Evolutionary conservation across 2,113 vertebrate genomes (phyloP).

Genomic region (Typhlomys cinereus): DNA sequence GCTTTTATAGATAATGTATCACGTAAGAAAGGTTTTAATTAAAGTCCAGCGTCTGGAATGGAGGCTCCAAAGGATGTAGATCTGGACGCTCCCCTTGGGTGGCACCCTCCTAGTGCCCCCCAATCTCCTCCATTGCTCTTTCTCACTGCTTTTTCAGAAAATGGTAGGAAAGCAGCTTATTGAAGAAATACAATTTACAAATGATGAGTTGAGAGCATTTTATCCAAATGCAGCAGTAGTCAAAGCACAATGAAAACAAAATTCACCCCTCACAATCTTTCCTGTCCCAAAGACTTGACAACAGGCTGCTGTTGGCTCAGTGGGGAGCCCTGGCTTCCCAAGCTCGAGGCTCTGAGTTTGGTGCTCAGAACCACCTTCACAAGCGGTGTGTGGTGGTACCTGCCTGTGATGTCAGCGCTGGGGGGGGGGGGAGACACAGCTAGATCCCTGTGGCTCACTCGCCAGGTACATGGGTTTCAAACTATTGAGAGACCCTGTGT

Average conservation of each 20-base stretch:
- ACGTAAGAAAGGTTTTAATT: slow-evolving; percentile 73
- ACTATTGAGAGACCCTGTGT: no score
- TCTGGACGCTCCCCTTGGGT: background rate
- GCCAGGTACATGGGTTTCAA: no score
- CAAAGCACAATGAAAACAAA: slow-evolving; percentile 15
- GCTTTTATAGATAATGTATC: slow-evolving; percentile 67
- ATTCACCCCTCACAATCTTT: background rate
- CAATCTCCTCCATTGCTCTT: no score
- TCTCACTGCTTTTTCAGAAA: background rate
- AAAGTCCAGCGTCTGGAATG: slow-evolving; percentile 26
- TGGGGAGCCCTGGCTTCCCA: no score
- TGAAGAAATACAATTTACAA: background rate
- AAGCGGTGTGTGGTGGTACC: no score
- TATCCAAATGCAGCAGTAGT: background rate
- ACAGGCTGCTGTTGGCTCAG: no score
- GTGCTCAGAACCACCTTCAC: no score
- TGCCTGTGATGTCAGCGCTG: no score
- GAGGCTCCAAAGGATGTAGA: background rate
- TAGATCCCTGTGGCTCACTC: no score
- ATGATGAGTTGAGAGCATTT: background rate
- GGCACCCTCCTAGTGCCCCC: fast-evolving
- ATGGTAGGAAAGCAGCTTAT: background rate
- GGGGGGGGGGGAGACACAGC: no score
- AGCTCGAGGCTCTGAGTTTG: no score
- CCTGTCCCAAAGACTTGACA: background rate